Evolutionary conservation across 2,113 vertebrate genomes (phyloP).

Genomic region (Brachirus orientalis): DNA sequence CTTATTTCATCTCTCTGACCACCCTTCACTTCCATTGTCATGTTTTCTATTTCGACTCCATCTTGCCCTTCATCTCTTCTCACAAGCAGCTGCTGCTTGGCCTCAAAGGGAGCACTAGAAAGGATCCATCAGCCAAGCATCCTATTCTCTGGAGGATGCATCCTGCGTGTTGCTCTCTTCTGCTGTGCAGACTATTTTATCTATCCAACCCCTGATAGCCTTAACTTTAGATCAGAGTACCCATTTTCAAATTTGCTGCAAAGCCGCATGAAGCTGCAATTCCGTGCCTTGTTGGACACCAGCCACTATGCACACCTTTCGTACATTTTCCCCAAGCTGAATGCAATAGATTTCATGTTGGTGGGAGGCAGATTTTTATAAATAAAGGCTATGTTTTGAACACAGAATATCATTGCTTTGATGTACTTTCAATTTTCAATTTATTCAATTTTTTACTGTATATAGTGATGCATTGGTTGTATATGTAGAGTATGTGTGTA

Average conservation of each 20-base stretch:
- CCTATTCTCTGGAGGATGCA: slow-evolving; percentile 66
- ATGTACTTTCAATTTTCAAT: no score
- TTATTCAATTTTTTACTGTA: no score
- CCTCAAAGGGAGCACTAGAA: slow-evolving; percentile 68
- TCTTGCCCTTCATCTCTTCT: slow-evolving; percentile 65
- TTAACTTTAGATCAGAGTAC: slow-evolving; percentile 68
- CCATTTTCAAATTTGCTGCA: slow-evolving; percentile 60
- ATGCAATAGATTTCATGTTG: slow-evolving; percentile 19
- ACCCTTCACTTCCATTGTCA: slow-evolving; percentile 48
- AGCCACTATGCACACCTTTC: slow-evolving; percentile 16
- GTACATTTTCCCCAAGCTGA: slow-evolving; percentile 38
- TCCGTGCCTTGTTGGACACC: slow-evolving; percentile 57
- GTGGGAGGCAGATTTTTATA: slow-evolving; percentile 12
- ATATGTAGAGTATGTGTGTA: slow-evolving; percentile 13
- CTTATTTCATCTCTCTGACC: slow-evolving; percentile 41
- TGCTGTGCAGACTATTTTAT: slow-evolving; percentile 68
- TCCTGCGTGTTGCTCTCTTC: slow-evolving; percentile 61
- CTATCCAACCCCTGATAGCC: slow-evolving; percentile 65
- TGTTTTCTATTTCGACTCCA: slow-evolving; percentile 49
- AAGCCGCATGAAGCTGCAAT: slow-evolving; percentile 49
- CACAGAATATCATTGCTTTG: slow-evolving; percentile 18
- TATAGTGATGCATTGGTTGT: slow-evolving; percentile 19
- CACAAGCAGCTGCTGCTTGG: slow-evolving; percentile 47
- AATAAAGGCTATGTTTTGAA: slow-evolving; percentile 32
- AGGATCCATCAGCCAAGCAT: slow-evolving; percentile 69